Evolutionary conservation across 37 sponge, comb jelly and placozoan species (phyloP), one percentile per base, ranked within the genome.

Genomic region (Beroe forskalii): DNA sequence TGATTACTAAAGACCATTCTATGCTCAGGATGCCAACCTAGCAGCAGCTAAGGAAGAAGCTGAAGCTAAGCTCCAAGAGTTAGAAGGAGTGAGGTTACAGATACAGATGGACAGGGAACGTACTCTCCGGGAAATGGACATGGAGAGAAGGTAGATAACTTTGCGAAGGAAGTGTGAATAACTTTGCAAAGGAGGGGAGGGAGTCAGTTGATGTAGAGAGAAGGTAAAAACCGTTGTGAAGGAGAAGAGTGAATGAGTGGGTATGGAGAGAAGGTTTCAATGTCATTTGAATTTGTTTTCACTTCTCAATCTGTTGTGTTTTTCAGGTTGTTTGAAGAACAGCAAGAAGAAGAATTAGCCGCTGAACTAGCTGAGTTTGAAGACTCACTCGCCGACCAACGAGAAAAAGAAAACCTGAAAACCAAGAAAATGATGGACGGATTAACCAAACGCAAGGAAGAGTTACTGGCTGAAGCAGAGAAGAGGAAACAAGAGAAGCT

Each of bases 401-500:
- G 76, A 20, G 76, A 72, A 36, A 36, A 72, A 33, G 40, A 72
- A 38, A 27, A 17, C 8, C 28, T 27, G 23, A 36, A 14, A 22
- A 32, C 19, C 6, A 72, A 36, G 76, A 72, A 72, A 22, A 32
- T 72, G 40, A 36, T 72, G 40, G 76, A 72, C 38, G 27, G 40
- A 20, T 22, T 72, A 38, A 35, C 40, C 8, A 72, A 72, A 27
- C 38, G 76, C 6, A 72, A 72, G 40, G 76, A 72, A 72, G 76
- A 72, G 40, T 8, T 72, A 8, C 40, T 72, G 6, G 76, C 76
- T 4, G 76, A 72, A 22, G 76, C 40, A 14, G 76, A 72, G 76
- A 72, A 36, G 30, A 4, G 76, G 22, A 72, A 72, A 33, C 40
- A 36, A 23, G 66, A 72, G 14, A 32, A 72, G 23, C 40, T 72